These are phyloP conservation scores for Papilio aristodemus DNA, from an alignment of 1,140 invertebrate genomes.

Conservation along the genomic window DNA sequence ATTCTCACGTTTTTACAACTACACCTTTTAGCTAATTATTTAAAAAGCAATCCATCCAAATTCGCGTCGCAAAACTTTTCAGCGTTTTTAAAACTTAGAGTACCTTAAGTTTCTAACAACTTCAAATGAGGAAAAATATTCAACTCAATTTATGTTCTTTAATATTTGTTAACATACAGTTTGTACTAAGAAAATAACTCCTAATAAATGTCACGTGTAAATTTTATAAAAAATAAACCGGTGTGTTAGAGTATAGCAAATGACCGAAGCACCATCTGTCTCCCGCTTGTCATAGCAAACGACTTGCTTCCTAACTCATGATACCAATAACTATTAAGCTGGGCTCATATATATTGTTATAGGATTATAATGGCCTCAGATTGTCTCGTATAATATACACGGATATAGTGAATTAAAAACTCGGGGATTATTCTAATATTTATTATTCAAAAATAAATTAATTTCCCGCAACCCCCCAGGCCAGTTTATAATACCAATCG, in stretches of 20 bases:
- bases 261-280: slow-evolving; percentile 7
- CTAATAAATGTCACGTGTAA: neutral
- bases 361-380: slow-evolving; percentile 7
- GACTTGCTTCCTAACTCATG: neutral
- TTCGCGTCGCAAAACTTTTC: no score
- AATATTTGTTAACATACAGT: no score
- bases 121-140: no score
- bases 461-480: neutral
- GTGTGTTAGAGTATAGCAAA: slow-evolving; percentile 3
- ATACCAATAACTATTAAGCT: slow-evolving; percentile 13
- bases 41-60: no score
- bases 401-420: neutral
- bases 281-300: slow-evolving; percentile 10
- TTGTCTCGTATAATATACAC: slow-evolving; percentile 4
- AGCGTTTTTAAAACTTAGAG: no score
- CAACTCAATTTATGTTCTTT: no score
- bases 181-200: neutral
- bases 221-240: neutral
- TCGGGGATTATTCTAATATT: neutral
- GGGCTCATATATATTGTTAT: slow-evolving; percentile 7
- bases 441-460: slow-evolving; percentile 1
- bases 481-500: no score
- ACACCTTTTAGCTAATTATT: no score
- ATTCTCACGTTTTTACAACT: no score
- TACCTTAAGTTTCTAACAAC: no score